Percentiles rank a stretch among this genome's conserved stretches.
Evolutionary conservation across 1,140 invertebrate genomes (phyloP).

Genomic region (Eriocheir sinensis): DNA sequence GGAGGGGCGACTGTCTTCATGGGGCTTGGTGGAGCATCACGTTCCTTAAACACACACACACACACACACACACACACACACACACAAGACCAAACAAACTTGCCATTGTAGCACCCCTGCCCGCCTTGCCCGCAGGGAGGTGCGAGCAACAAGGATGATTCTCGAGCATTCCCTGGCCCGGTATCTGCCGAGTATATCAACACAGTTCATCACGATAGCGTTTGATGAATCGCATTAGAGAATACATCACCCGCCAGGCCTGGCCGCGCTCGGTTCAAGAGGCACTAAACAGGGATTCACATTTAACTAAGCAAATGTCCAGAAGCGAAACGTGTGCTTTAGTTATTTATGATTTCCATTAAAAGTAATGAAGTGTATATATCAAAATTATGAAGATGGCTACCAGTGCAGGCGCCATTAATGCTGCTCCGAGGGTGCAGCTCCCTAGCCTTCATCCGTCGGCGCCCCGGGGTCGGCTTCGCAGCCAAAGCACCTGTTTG

Average conservation of each 20-base stretch:
- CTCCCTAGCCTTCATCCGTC: background rate
- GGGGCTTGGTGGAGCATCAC: background rate
- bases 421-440: background rate
- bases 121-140: background rate
- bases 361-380: conserved; percentile 26
- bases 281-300: background rate
- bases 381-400: background rate
- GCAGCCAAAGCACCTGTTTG: conserved; percentile 58
- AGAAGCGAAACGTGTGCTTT: conserved; percentile 1
- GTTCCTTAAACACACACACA: conserved; percentile 35
- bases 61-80: conserved; percentile 51
- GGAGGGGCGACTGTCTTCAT: background rate
- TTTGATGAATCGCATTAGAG: conserved; percentile 25
- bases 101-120: background rate
- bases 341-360: conserved; percentile 17
- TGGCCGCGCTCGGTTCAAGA: background rate
- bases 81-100: background rate
- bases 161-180: background rate
- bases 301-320: background rate
- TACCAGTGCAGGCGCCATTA: background rate
- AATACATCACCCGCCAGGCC: background rate
- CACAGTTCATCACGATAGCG: conserved; percentile 12
- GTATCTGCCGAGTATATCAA: conserved; percentile 9
- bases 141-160: background rate
- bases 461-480: background rate